Base-by-base conservation (phyloP, 2,888 invertebrate species). In the Cephus runcator region DNA sequence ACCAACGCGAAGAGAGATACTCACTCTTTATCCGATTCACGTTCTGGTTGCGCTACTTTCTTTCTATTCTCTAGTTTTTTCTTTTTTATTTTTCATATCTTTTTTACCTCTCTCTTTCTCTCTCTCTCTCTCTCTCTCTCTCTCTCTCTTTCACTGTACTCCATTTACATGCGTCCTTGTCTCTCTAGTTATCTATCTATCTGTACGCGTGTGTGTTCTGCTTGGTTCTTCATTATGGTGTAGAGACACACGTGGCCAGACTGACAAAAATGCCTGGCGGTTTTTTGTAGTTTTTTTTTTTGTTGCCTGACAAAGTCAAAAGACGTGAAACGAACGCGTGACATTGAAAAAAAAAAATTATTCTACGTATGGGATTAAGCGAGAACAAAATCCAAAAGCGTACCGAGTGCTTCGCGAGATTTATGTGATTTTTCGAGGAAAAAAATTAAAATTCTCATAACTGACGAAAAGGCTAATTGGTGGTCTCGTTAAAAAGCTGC, bases 161-260 rank as follows among this genome's bases (percentile, higher is more conserved):
- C 56, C 1, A 56, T 56, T 23, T 23, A 23, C 9, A 23, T 56
- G 56, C 23, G 56, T 56, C 9, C 9, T 9, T 23, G 56, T 56
- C 23, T 56, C 56, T 56, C 56, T 40, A 40, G 40, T 2, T 56
- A 56, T 23, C 56, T 56, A 9, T 56, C 56, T 56, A 56, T 56
- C 56, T 56, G 9, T 23, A 56, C 56, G 56, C 56, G 56, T 23
- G 56, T 56, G 23, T 56, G 56, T 56, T 23, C 23, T 15, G 56
- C 56, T 56, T 23, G 56, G 4, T 23, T 56, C 56, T 56, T 56
- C 56, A 23, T 56, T 56, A 56, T 56, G 23, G 56, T 56, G 2
- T 23, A 77, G 86, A 87, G 86, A 40, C 82, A 85, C 89, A 89
- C 87, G 88, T 89, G 89, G 88, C 87, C 86, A 88, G 89, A 88